These are phyloP conservation scores for Loris lydekkerianus DNA, from an alignment of 2,797 vertebrate species.

Conservation along the genomic window DNA sequence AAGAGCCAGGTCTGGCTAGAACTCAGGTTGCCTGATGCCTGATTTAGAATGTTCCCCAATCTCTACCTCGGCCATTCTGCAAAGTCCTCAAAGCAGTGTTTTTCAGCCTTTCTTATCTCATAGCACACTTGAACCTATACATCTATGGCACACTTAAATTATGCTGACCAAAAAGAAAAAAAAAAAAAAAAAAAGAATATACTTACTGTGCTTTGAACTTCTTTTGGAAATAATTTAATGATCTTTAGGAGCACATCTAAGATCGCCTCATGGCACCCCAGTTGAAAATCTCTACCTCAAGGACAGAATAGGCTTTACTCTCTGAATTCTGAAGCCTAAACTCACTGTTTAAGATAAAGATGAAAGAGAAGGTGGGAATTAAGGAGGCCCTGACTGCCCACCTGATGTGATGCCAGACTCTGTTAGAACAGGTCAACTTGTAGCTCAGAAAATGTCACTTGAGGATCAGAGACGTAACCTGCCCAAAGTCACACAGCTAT, in stretches of 20 bases:
- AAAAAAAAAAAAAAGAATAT: too few species aligned
- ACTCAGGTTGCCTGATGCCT: background rate
- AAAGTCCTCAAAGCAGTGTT: background rate
- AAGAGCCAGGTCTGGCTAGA: background rate
- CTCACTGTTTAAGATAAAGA: background rate
- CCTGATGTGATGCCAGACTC: background rate
- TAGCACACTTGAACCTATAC: too few species aligned
- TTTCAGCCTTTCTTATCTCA: too few species aligned
- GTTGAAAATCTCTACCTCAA: background rate
- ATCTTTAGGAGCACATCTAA: too few species aligned
- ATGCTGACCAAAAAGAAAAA: too few species aligned
- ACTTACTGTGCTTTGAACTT: too few species aligned
- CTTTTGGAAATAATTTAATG: too few species aligned
- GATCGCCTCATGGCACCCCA: too few species aligned
- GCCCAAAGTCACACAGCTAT: background rate
- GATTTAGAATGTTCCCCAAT: background rate
- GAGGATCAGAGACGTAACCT: constrained; percentile 29
- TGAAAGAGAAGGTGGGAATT: background rate
- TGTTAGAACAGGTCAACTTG: background rate
- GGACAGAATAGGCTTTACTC: background rate
- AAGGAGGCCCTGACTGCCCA: accelerated
- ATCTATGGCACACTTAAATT: too few species aligned
- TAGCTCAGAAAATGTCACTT: background rate
- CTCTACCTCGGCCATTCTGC: background rate
- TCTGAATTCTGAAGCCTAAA: background rate